phyloP scores from a whole-genome alignment of 2,113 vertebrate genomes.

The Dicaeum eximium region DNA sequence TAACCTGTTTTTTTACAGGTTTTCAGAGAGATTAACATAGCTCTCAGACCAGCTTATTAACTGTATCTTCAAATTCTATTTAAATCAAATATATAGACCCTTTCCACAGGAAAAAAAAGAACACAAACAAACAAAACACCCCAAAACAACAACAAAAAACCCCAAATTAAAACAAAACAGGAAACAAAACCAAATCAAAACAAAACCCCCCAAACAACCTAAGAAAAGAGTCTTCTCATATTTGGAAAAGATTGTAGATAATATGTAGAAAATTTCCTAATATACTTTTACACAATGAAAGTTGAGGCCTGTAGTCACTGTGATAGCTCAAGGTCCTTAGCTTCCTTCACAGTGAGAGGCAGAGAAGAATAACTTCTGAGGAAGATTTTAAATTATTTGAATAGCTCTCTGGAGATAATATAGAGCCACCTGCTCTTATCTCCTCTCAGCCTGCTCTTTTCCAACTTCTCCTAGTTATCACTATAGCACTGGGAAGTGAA shows the following conservation, averaged over 20 bases:
- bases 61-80: not conserved
- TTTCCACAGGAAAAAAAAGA: fast-evolving
- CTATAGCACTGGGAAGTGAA: not conserved
- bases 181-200: not conserved
- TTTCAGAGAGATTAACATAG: not conserved
- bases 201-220: not conserved
- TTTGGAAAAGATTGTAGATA: not conserved
- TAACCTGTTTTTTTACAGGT: not conserved
- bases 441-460: not conserved
- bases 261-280: not conserved
- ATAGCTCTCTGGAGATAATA: not conserved
- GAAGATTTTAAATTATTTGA: not conserved
- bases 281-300: not conserved
- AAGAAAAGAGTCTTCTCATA: not conserved
- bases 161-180: not conserved
- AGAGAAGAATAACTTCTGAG: not conserved
- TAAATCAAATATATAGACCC: not conserved
- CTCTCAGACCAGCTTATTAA: not conserved
- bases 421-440: not conserved
- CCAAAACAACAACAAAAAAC: not conserved
- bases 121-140: not conserved
- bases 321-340: not conserved
- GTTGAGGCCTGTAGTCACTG: not conserved
- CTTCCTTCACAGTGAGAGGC: not conserved
- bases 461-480: not conserved